phyloP scores from a whole-genome alignment of 2,113 vertebrate species.

The Eleginops maclovinus region DNA sequence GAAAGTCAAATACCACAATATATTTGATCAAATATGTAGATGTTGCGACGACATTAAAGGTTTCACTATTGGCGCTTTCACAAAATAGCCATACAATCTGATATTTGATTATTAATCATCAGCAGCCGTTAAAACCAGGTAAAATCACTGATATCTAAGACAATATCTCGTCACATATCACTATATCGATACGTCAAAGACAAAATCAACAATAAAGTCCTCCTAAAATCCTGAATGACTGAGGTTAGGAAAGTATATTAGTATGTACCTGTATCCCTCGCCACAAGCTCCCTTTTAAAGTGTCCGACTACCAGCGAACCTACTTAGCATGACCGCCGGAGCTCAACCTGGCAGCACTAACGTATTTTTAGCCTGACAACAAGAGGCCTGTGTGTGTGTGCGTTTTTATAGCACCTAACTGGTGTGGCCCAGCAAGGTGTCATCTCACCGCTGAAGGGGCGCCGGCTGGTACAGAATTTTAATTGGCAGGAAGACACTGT shows the following conservation, averaged over 20 bases:
- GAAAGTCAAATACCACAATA: too few relatives aligned
- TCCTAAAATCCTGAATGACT: constrained; percentile 9
- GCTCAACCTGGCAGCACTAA: constrained; percentile 41
- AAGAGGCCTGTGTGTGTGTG: constrained; percentile 26
- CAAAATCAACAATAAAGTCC: constrained; percentile 1
- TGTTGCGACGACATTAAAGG: too few relatives aligned
- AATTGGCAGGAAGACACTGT: constrained; percentile 69
- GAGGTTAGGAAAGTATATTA: constrained; percentile 30
- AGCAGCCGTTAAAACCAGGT: too few relatives aligned
- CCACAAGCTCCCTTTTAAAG: constrained; percentile 31
- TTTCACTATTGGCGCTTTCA: too few relatives aligned
- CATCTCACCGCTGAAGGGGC: constrained; percentile 49
- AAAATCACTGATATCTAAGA: too few relatives aligned
- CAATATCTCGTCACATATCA: too few relatives aligned
- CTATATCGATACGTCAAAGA: constrained; percentile 7
- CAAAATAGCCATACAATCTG: too few relatives aligned
- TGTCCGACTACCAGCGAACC: constrained; percentile 46
- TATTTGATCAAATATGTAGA: too few relatives aligned
- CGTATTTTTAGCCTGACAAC: constrained; percentile 69
- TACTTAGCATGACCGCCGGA: constrained; percentile 59
- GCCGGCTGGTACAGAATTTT: constrained; percentile 58
- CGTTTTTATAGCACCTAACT: constrained; percentile 47
- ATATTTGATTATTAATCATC: too few relatives aligned
- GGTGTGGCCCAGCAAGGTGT: constrained; percentile 61
- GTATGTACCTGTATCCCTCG: constrained; percentile 23